A percentile compares a stretch with the other conserved stretches of the same genome.
Evolutionary conservation across 2,888 invertebrate species (phyloP).

Genomic region (Drosophila gaucha): DNA sequence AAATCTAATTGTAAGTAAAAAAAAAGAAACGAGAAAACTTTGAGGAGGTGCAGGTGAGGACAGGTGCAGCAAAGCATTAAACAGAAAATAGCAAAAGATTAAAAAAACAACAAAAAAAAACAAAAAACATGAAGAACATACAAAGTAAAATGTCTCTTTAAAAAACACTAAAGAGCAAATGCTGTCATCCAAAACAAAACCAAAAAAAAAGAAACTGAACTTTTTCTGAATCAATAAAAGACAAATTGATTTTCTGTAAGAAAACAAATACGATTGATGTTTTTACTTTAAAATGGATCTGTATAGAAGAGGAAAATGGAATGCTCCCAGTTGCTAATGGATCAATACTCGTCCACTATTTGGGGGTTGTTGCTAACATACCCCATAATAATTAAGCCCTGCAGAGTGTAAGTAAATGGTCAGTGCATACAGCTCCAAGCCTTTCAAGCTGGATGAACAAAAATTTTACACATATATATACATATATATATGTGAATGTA

Average conservation of each 20-base stretch:
- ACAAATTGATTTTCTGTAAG: conserved; percentile 84
- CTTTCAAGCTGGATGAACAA: conserved; percentile 21
- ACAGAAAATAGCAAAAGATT: conserved; percentile 71
- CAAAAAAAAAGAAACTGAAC: conserved; percentile 69
- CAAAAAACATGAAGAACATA: conserved; percentile 31
- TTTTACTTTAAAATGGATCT: conserved; percentile 35
- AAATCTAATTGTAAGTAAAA: conserved; percentile 66
- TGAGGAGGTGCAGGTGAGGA: conserved; percentile 7
- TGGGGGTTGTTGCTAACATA: conserved; percentile 15
- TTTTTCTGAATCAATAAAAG: conserved; percentile 84
- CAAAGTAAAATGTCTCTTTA: conserved; percentile 57
- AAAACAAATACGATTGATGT: conserved; percentile 75
- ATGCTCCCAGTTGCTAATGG: neutral
- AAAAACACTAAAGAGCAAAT: conserved; percentile 46
- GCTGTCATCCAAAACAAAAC: conserved; percentile 64
- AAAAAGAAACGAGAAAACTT: conserved; percentile 34
- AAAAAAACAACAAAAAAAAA: conserved; percentile 31
- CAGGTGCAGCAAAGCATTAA: conserved; percentile 30
- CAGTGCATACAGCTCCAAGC: conserved; percentile 10
- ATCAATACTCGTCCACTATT: conserved; percentile 18
- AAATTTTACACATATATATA: too few relatives aligned
- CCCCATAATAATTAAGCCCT: neutral
- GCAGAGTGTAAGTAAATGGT: neutral
- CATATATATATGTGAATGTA: too few relatives aligned
- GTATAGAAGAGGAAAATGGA: neutral